A percentile compares a stretch with the other conserved stretches of the same genome.
These are phyloP conservation scores for Pterophyllum scalare DNA, from an alignment of 2,113 vertebrate genomes.

Conservation along the genomic window DNA sequence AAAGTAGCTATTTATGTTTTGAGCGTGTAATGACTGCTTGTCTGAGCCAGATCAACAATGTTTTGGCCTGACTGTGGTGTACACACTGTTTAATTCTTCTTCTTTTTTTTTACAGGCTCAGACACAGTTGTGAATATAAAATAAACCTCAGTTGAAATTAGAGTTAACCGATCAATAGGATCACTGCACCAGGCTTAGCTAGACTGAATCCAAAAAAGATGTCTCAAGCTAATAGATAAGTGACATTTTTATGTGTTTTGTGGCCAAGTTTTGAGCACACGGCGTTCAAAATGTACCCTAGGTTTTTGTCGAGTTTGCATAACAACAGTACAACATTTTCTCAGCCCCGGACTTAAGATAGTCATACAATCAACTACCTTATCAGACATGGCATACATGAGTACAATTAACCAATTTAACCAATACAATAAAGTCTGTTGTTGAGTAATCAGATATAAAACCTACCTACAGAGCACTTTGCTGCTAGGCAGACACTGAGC, in stretches of 20 bases:
- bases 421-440: neutral
- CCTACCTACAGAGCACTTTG: constrained; percentile 54
- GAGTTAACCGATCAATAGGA: neutral
- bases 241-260: neutral
- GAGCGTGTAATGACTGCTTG: constrained; percentile 52
- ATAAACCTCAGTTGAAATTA: neutral
- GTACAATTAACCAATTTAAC: neutral
- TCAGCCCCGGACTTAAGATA: neutral
- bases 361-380: neutral
- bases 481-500: neutral
- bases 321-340: neutral
- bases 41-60: constrained; percentile 45
- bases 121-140: constrained; percentile 14
- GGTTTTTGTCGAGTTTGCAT: neutral
- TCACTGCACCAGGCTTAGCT: neutral
- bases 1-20: constrained; percentile 64
- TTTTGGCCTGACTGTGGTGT: neutral
- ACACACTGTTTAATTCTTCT: constrained; percentile 20
- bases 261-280: neutral
- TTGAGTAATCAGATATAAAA: constrained; percentile 4
- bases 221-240: constrained; percentile 7
- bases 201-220: neutral
- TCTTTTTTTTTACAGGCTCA: neutral
- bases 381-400: neutral
- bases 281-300: neutral